phyloP scores from a whole-genome alignment of 2,888 invertebrate genomes.

The Dugesia japonica region DNA sequence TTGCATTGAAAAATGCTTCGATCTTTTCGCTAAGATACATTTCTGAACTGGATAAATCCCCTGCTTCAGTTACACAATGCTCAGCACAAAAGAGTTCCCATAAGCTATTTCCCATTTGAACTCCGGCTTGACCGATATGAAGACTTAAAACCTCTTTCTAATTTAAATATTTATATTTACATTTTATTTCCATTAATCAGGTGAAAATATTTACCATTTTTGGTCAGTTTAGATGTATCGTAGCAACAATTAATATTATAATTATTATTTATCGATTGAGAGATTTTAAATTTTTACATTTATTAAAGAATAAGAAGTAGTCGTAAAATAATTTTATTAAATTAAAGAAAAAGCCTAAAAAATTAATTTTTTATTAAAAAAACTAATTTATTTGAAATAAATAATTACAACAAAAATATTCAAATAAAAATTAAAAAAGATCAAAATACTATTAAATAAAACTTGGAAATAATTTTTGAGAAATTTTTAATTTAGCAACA shows the following conservation, averaged over 20 bases:
- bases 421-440: too few species aligned
- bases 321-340: too few species aligned
- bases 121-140: conserved; percentile 22
- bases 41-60: background rate
- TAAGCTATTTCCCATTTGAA: conserved; percentile 21
- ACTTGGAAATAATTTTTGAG: too few species aligned
- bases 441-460: too few species aligned
- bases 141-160: conserved; percentile 23
- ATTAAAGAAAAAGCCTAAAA: too few species aligned
- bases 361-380: too few species aligned
- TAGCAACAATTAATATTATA: background rate
- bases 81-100: conserved; percentile 25
- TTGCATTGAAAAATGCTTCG: background rate
- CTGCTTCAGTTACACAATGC: background rate
- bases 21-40: background rate
- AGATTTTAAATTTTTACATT: too few species aligned
- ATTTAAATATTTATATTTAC: background rate
- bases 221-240: background rate
- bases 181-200: background rate
- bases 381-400: too few species aligned
- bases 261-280: background rate
- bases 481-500: too few species aligned
- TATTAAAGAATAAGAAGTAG: too few species aligned
- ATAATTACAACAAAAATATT: too few species aligned
- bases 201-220: background rate